Base-by-base conservation (phyloP, 2,888 invertebrate species). In the Euphydryas editha region DNA sequence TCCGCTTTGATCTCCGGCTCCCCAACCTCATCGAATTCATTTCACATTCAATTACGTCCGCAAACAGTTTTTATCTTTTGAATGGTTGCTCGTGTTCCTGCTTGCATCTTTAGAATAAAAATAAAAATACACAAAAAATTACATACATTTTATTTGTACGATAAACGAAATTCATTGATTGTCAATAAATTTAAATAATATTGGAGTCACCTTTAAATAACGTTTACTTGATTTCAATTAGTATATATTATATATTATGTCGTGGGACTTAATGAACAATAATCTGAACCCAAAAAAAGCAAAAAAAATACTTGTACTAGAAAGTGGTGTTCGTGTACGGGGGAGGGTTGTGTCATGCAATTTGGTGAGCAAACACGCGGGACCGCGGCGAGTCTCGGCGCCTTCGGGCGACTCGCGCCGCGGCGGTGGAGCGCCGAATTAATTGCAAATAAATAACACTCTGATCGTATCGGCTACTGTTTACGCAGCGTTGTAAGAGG, bases 31-130 rank as follows among this genome's bases (percentile, higher is more conserved):
- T 69, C 62, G 71, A 74, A 76, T 73, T 76, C 72, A 75, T 76
- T 76, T 76, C 72, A 73, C 75, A 75, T 79, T 78, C 77, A 78
- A 82, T 82, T 80, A 79, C 73, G 73, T 78, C 51, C 58, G 77
- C 72, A 78, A 81, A 79, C 76, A 78, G 75, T 75, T 74, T 73
- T 75, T 73, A 73, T 74, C 73, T 72, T 69, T 70, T 63, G 51
- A 63, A 69, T 51, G 44, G 36, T 42, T 30, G 36, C 49, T 17
- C 36, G 56, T 36, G 54, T 37, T 54, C 15, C 42, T 15, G 49
- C 51, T 47, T 47, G 56, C 58, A 4, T 21, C 24, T 21, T 24
- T 24, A 15, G 1, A 15, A 49, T 15, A 15, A 39, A 39, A 15
- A 39, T 2, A 39, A 15, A 39, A 39, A 39, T 11, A 11, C 11